Evolutionary conservation across 2,113 vertebrate species (phyloP), one percentile per base, ranked within the genome.

Genomic region (Saimiri boliviensis): DNA sequence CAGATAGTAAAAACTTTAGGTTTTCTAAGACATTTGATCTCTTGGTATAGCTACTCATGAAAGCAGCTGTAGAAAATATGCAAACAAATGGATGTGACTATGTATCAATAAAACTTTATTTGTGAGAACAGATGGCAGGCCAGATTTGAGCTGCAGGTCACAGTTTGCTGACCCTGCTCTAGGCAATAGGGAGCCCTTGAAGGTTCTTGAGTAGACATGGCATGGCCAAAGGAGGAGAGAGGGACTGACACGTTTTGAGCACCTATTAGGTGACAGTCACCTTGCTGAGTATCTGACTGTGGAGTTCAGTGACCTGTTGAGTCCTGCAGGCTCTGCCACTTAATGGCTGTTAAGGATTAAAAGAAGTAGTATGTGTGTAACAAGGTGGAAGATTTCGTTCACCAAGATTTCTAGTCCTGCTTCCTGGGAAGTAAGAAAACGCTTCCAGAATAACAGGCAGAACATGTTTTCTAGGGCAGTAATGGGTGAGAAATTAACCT

Each of bases 401-500:
- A 73, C 63, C 16, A 68, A 86, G 52, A 92, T 11, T 45, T 45
- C 27, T 40, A 42, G 25, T 83, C 20, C 27, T 0, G 0, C 47
- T 92, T 96, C 63, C 74, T 90, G 54, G n/a, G 47, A 94, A 92
- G 3, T 93, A 80, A 87, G 86, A 82, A 77, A 70, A 85, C 63
- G 13, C n/a, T 86, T 92, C 60, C 60, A 92, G 74, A 5, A 16
- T 49, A 93, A 47, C 40, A 92, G 60, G 52, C 27, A 84, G 70
- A 66, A 45, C 88, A 40, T n/a, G 35, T 91, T 71, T 96, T 93
- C 45, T 23, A 68, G 63, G 58, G 12, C 17, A 56, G 35, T 4
- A 3, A 66, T 42, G 19, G 25, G 45, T 93, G n/a, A 79, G 54
- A 71, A 73, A 91, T 81, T 13, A 35, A n/a, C n/a, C 91, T 63